Conservation (phyloP, 2,888 invertebrate species). For the Megalurothrips usitatus region DNA sequence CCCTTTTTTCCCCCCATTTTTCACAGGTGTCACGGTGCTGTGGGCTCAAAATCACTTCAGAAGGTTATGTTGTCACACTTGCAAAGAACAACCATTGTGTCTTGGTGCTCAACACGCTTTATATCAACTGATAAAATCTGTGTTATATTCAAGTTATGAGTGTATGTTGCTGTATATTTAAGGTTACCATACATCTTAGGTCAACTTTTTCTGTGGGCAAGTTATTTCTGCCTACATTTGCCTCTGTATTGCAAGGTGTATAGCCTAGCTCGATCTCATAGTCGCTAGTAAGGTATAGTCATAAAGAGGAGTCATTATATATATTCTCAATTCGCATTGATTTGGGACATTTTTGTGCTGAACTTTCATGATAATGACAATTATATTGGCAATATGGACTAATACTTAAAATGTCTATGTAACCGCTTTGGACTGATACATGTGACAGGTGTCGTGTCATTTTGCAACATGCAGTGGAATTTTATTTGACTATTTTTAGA, state of each 20-base stretch:
- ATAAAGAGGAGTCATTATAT: slow-evolving; percentile 15
- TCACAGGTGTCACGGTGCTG: slow-evolving; percentile 95
- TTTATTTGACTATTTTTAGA: slow-evolving; percentile 12
- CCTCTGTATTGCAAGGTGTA: not conserved
- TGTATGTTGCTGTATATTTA: not conserved
- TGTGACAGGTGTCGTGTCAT: not conserved
- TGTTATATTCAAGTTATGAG: slow-evolving; percentile 44
- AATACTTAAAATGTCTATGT: not conserved
- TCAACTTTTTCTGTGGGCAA: not conserved
- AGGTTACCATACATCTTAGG: not conserved
- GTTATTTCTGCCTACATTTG: not conserved
- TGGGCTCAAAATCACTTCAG: slow-evolving; percentile 93
- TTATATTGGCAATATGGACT: slow-evolving; percentile 14
- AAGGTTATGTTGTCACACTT: slow-evolving; percentile 92
- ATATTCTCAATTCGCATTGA: not conserved
- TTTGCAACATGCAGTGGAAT: not conserved
- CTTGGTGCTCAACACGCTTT: slow-evolving; percentile 89
- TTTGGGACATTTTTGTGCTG: slow-evolving; percentile 11
- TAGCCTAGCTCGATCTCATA: slow-evolving; percentile 18
- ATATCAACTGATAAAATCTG: slow-evolving; percentile 64
- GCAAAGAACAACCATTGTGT: slow-evolving; percentile 99
- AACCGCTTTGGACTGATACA: not conserved
- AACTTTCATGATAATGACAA: not conserved
- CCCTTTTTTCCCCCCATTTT: slow-evolving; percentile 4
- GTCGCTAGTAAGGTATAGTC: slow-evolving; percentile 5